A percentile compares a stretch with the other conserved stretches of the same genome.
phyloP scores from a whole-genome alignment of 2,888 invertebrate genomes.

The Orthosia gothica region DNA sequence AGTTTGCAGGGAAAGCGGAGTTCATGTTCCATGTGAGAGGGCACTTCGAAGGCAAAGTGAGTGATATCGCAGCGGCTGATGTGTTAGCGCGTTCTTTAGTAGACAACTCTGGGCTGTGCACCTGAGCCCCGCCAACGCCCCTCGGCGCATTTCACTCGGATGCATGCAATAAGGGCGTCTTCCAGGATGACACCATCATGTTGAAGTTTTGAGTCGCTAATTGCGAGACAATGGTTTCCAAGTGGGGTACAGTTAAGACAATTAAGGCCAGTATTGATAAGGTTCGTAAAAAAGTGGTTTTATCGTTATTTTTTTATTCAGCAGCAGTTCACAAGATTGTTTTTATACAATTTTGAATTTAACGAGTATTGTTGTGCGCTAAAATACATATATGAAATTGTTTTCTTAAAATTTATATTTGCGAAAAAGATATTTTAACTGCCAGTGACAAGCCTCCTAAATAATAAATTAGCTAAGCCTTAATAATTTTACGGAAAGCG shows the following conservation, averaged over 20 bases:
- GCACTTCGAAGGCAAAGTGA: constrained; percentile 92
- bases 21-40: constrained; percentile 94
- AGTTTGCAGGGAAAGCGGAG: constrained; percentile 93
- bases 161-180: constrained; percentile 84
- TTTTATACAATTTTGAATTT: constrained; percentile 4
- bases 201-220: constrained; percentile 83
- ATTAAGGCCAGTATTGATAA: constrained; percentile 61
- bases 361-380: neutral
- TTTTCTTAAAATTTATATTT: neutral
- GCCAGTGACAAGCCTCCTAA: constrained; percentile 9
- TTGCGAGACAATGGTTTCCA: constrained; percentile 52
- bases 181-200: constrained; percentile 89
- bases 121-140: constrained; percentile 89
- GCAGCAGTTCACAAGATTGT: constrained; percentile 14
- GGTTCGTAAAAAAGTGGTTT: constrained; percentile 33
- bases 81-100: constrained; percentile 89
- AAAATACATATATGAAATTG: neutral
- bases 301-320: constrained; percentile 22
- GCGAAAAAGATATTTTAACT: neutral
- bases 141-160: constrained; percentile 84
- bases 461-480: constrained; percentile 24
- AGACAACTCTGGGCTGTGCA: constrained; percentile 91
- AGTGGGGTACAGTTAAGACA: constrained; percentile 55
- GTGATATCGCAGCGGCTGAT: constrained; percentile 90
- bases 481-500: constrained; percentile 19